Evolutionary conservation across 2,113 vertebrate species (phyloP).

Genomic region (Chrysochloris asiatica): DNA sequence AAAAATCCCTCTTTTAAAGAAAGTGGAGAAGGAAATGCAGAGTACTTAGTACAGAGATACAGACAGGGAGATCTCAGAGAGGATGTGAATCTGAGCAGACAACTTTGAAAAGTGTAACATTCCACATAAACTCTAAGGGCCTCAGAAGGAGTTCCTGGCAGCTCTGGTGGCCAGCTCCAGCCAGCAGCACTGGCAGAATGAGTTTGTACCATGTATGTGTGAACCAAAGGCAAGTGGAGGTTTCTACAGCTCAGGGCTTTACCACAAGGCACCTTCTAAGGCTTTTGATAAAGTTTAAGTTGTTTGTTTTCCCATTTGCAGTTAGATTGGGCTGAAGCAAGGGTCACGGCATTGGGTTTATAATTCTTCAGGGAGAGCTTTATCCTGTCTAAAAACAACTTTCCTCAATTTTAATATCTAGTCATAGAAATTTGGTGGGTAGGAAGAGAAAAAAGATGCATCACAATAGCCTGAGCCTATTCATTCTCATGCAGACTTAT

Average conservation of each 20-base stretch:
- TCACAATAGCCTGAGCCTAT: constrained; percentile 41
- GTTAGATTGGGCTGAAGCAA: accelerated
- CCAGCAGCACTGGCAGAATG: not conserved
- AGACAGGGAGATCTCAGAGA: not conserved
- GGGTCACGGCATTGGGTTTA: not conserved
- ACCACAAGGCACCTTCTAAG: not conserved
- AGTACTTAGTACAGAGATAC: not conserved
- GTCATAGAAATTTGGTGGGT: constrained; percentile 34
- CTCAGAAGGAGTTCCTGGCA: not conserved
- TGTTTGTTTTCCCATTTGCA: not conserved
- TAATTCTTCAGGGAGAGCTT: not conserved
- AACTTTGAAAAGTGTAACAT: not conserved
- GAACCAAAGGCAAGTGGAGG: not conserved
- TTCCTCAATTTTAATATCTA: constrained; percentile 61
- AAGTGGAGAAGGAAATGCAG: not conserved
- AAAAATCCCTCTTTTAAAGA: not conserved
- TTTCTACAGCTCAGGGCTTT: not conserved
- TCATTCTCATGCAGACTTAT: constrained; percentile 64
- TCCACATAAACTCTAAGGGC: not conserved
- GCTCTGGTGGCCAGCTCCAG: not conserved
- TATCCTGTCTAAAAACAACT: not conserved
- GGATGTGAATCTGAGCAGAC: not conserved
- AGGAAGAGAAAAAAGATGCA: not conserved
- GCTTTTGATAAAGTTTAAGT: not conserved
- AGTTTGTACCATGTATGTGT: accelerated